Conservation (phyloP, 1,140 invertebrate genomes). For the Euura saliciscinereae region DNA sequence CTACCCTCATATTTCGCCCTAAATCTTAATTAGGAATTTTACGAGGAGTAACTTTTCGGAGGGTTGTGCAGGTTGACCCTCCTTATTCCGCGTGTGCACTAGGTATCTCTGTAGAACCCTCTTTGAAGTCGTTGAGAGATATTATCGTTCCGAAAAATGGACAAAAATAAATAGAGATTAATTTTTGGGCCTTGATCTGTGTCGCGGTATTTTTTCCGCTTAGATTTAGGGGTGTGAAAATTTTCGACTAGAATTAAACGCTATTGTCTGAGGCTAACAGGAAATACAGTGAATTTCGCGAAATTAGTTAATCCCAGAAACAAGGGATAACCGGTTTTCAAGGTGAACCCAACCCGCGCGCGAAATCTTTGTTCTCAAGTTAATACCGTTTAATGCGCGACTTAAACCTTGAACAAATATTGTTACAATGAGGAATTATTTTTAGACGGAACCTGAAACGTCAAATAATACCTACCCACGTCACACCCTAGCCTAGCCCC, state of each 20-base stretch:
- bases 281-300: neutral
- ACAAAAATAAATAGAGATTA: neutral
- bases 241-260: neutral
- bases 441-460: neutral
- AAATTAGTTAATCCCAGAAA: neutral
- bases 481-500: too few relatives aligned
- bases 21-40: constrained; percentile 22
- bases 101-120: too few relatives aligned
- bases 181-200: too few relatives aligned
- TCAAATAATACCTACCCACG: neutral
- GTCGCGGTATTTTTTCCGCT: too few relatives aligned
- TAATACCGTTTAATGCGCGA: neutral
- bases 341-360: neutral
- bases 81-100: neutral
- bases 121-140: neutral
- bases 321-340: constrained; percentile 2
- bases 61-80: constrained; percentile 1
- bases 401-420: neutral
- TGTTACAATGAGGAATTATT: neutral
- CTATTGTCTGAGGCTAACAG: neutral
- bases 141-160: neutral
- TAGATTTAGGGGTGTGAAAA: neutral
- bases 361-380: neutral
- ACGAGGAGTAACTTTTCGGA: constrained; percentile 16
- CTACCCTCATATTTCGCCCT: constrained; percentile 17